phyloP scores from a whole-genome alignment of 2,113 vertebrate species.

The Bombycilla garrulus region DNA sequence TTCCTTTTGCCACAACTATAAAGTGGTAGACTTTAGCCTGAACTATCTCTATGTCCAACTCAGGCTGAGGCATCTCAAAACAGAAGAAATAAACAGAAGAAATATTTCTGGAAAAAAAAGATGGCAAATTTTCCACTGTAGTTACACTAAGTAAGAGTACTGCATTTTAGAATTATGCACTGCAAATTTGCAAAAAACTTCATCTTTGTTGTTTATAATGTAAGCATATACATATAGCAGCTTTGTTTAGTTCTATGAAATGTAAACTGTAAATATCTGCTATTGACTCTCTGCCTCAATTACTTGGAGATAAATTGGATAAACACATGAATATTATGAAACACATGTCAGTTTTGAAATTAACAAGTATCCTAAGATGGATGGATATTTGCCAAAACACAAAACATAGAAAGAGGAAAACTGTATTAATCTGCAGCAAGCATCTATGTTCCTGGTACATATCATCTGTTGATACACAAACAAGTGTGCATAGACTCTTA shows the following conservation, averaged over 20 bases:
- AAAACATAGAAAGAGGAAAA: neutral
- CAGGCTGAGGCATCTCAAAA: slow-evolving; percentile 22
- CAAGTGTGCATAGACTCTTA: neutral
- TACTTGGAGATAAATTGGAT: neutral
- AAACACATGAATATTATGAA: neutral
- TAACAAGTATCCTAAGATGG: neutral
- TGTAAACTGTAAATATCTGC: slow-evolving; percentile 11
- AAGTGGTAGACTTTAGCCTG: neutral
- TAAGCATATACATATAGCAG: neutral
- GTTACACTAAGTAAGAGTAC: slow-evolving; percentile 21
- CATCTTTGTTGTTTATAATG: slow-evolving; percentile 25
- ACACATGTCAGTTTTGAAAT: neutral
- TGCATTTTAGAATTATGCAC: slow-evolving; percentile 42
- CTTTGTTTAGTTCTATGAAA: slow-evolving; percentile 52
- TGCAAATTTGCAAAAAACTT: slow-evolving; percentile 22
- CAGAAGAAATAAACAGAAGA: neutral
- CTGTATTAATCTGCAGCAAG: neutral
- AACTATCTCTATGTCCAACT: neutral
- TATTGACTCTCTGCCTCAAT: neutral
- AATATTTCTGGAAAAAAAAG: neutral
- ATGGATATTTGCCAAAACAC: neutral
- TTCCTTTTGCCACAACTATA: neutral
- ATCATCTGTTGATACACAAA: neutral
- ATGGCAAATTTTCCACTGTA: slow-evolving; percentile 41
- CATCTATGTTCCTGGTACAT: neutral